Base-by-base conservation (phyloP, 2,113 vertebrate genomes). In the Anoplopoma fimbria region DNA sequence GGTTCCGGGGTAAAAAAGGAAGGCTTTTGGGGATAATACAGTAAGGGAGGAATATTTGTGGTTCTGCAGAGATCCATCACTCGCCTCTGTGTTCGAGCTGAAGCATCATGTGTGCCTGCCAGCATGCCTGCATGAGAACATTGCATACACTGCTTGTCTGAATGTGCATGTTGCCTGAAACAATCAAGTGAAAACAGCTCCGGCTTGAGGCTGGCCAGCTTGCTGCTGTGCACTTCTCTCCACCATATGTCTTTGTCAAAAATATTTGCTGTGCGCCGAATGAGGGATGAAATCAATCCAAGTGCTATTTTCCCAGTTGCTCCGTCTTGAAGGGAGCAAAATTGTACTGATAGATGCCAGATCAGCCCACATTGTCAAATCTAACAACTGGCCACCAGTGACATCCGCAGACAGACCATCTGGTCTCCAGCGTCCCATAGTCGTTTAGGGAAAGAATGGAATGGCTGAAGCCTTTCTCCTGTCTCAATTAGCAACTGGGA, bases 161-260 rank as follows among this genome's bases (percentile, higher is more conserved):
- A 77, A 90, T 81, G 84, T 33, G 33, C 68, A 64, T 71, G 84
- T 77, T 88, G 90, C 83, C 87, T 83, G 79, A 86, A 91, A 93
- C 85, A 79, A 92, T 92, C 79, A 85, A 89, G 85, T 69, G 82
- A 87, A 86, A 87, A 86, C 87, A 69, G 83, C 69, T 86, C 87
- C 74, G 86, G 82, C 77, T 82, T n/a, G 80, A 77, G 84, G 81
- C 84, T 80, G 73, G 75, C 69, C 89, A 77, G 85, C 92, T 87
- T 87, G 91, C 93, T 90, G 87, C 84, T 91, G 62, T 80, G 79
- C 90, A 82, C 79, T 82, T 75, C 88, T 88, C 92, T 77, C 51
- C 80, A 49, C 89, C 93, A 92, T 93, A 92, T 92, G 94, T 93
- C 94, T 93, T 88, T 92, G 90, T 92, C 91, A 91, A 75, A 94